Evolutionary conservation across 2,797 vertebrate genomes (phyloP).

Genomic region (Catharus ustulatus): DNA sequence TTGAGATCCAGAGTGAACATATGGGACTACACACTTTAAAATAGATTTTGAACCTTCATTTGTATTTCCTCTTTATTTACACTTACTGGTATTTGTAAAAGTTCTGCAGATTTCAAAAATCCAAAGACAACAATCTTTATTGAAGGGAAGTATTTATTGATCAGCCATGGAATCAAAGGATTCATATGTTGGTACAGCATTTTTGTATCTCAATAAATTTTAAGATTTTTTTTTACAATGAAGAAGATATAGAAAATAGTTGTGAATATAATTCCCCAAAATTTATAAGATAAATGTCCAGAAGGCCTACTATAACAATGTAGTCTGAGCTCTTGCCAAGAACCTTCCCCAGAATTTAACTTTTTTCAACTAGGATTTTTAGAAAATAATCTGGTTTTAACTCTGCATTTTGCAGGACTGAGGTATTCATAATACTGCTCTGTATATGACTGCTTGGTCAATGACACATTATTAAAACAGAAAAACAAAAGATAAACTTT

Average conservation of each 20-base stretch:
- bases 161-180: neutral
- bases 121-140: neutral
- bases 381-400: neutral
- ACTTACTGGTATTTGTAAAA: neutral
- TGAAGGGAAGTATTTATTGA: neutral
- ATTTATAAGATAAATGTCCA: neutral
- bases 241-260: neutral
- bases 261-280: neutral
- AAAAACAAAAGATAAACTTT: neutral
- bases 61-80: neutral
- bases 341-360: neutral
- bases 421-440: neutral
- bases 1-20: constrained; percentile 18
- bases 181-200: neutral
- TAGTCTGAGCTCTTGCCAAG: neutral
- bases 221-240: neutral
- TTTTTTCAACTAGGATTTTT: neutral
- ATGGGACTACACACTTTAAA: neutral
- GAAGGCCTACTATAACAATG: neutral
- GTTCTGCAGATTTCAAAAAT: neutral
- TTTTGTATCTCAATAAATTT: neutral
- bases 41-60: neutral
- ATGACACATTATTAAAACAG: neutral
- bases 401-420: neutral
- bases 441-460: neutral